Evolutionary conservation across 30 jellyfish, hydroid and myxozoan species (phyloP), one percentile per base, ranked within the genome.

Genomic region (Pelagia noctiluca): DNA sequence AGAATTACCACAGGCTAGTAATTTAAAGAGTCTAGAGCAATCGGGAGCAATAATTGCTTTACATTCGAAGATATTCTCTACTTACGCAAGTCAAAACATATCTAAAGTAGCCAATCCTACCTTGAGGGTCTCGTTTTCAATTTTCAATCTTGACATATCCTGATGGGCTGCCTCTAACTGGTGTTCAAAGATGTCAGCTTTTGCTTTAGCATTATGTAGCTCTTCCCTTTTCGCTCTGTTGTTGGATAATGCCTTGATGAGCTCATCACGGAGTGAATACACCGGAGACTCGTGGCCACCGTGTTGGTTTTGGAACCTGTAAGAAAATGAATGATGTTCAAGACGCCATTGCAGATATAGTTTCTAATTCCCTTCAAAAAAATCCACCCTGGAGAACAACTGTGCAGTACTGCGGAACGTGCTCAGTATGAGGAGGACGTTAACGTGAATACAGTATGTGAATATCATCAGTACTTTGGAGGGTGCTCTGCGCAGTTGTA

Each of bases 221-320:
- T 84, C 96, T 0, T 69, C 71, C 32, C 96, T 57, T 66, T 76
- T 84, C 63, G 81, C 50, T 34, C 92, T 67, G 49, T 90, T 90
- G 38, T 28, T 57, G 8, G 90, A 84, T 23, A 84, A 62, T 0
- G 97, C 87, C 13, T 90, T 90, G 36, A 90, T 68, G 24, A 90
- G 88, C 50, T 90, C 97, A 38, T 84, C 89, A 42, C 97, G 84
- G 29, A 88, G 69, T 7, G 93, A 48, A 74, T 71, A 28, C 2
- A 36, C 71, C 0, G 89, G 89, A 13, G 96, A 67, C 29, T 78
- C 88, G 1, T 16, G 28, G 2, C 35, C 30, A 5, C 53, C 42
- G 18, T 33, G 35, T 47, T 61, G 80, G 0, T 52, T 71, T 12
- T 23, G 35, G 52, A 83, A 70, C 47, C 93, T 83, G 31, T 46